Evolutionary conservation across 1,140 invertebrate species (phyloP).

Genomic region (Halictus rubicundus): DNA sequence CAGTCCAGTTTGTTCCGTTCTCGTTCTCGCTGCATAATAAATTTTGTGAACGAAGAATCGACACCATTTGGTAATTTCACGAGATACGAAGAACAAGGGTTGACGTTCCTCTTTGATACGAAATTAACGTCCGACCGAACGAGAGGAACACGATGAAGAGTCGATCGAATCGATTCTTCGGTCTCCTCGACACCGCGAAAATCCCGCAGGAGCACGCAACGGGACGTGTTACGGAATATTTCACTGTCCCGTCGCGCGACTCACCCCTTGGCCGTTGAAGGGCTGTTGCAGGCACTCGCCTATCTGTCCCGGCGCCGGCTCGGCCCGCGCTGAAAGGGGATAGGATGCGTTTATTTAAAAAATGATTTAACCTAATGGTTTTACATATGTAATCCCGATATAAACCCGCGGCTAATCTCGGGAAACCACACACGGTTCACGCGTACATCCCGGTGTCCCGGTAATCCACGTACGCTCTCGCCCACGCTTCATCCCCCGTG

Average conservation of each 20-base stretch:
- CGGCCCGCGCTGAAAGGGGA: conserved; percentile 48
- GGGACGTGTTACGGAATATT: conserved; percentile 64
- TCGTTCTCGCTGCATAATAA: too few relatives aligned
- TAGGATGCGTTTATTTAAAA: conserved; percentile 76
- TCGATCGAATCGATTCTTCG: not conserved
- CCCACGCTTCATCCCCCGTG: conserved; percentile 40
- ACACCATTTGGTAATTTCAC: too few relatives aligned
- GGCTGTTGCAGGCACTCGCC: conserved; percentile 31
- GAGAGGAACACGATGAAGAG: too few relatives aligned
- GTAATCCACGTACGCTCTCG: conserved; percentile 66
- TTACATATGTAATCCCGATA: conserved; percentile 81
- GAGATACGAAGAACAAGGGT: too few relatives aligned
- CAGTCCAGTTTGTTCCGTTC: too few relatives aligned
- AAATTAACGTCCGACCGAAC: too few relatives aligned
- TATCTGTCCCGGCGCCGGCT: conserved; percentile 64
- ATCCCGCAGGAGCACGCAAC: conserved; percentile 43
- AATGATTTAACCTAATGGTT: conserved; percentile 81
- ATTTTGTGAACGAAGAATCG: too few relatives aligned
- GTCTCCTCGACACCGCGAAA: not conserved
- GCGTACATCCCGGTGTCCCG: conserved; percentile 65
- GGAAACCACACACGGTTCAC: conserved; percentile 75
- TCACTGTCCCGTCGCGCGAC: conserved; percentile 35
- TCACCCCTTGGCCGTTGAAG: conserved; percentile 18
- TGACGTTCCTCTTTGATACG: too few relatives aligned
- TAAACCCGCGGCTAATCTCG: conserved; percentile 79